Conservation (phyloP, 2,113 vertebrate genomes). For the Ictalurus punctatus region DNA sequence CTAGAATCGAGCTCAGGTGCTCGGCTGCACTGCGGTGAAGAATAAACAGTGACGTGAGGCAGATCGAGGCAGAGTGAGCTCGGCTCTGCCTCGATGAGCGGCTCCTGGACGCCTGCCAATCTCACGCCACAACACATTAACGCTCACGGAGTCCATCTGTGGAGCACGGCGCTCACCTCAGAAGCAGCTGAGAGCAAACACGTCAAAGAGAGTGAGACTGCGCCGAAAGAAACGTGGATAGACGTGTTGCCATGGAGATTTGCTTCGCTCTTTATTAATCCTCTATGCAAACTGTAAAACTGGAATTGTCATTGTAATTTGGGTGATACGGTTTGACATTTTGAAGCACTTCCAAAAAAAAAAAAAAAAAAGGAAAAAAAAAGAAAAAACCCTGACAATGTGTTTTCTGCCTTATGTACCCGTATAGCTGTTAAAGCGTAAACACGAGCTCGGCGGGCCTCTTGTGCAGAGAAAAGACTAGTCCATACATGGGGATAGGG, state of each 20-base stretch:
- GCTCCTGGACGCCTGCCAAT: conserved; percentile 52
- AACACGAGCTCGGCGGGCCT: conserved; percentile 37
- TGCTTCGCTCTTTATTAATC: conserved; percentile 6
- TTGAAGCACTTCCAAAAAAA: not conserved
- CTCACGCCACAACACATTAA: conserved; percentile 51
- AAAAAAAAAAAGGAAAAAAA: not conserved
- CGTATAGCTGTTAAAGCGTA: conserved; percentile 1
- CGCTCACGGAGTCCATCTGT: conserved; percentile 38
- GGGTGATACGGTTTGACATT: not conserved
- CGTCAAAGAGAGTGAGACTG: conserved; percentile 25
- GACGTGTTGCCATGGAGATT: conserved; percentile 41
- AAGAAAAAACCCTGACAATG: too few relatives aligned
- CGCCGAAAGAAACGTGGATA: not conserved
- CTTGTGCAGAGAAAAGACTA: conserved; percentile 30
- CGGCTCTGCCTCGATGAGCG: conserved; percentile 40
- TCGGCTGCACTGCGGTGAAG: conserved; percentile 59
- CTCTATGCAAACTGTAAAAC: not conserved
- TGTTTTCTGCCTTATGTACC: not conserved
- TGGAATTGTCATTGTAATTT: not conserved
- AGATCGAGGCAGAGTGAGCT: conserved; percentile 55
- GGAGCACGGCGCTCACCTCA: conserved; percentile 30
- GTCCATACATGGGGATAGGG: conserved; percentile 51
- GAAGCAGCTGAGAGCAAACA: conserved; percentile 28
- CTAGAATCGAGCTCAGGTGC: conserved; percentile 60
- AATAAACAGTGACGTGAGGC: conserved; percentile 60